These are phyloP conservation scores for Chelon auratus DNA, from an alignment of 2,797 vertebrate genomes.

Conservation along the genomic window DNA sequence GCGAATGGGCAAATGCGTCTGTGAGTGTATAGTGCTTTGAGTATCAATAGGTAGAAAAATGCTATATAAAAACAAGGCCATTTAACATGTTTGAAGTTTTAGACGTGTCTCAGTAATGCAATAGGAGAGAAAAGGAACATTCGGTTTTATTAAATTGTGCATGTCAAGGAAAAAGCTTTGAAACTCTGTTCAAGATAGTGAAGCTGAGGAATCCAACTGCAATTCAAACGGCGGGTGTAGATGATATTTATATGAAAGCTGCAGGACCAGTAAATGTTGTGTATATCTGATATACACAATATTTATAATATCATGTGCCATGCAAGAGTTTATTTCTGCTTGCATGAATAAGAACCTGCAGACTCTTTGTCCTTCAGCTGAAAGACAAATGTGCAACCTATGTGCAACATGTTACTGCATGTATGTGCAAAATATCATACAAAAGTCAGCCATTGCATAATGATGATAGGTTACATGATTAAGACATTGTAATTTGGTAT, in stretches of 20 bases:
- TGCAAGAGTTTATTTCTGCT: slow-evolving; percentile 43
- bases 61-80: too few relatives aligned
- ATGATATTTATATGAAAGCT: slow-evolving; percentile 48
- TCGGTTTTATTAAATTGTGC: slow-evolving; percentile 38
- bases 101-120: slow-evolving; percentile 29
- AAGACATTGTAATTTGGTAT: background rate
- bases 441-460: background rate
- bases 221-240: slow-evolving; percentile 22
- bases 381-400: slow-evolving; percentile 9
- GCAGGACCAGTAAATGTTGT: slow-evolving; percentile 36
- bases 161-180: slow-evolving; percentile 19
- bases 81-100: slow-evolving; percentile 10
- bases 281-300: background rate
- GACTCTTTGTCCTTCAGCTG: slow-evolving; percentile 23
- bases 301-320: background rate
- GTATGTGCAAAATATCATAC: background rate
- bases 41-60: too few relatives aligned
- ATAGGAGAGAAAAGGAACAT: slow-evolving; percentile 20
- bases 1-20: too few relatives aligned
- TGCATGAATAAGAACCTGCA: slow-evolving; percentile 49
- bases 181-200: slow-evolving; percentile 11
- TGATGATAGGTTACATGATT: background rate
- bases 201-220: slow-evolving; percentile 11
- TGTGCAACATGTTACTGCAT: slow-evolving; percentile 6
- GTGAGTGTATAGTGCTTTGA: too few relatives aligned